Conservation (phyloP, 2,113 vertebrate species). For the Chloebia gouldiae region DNA sequence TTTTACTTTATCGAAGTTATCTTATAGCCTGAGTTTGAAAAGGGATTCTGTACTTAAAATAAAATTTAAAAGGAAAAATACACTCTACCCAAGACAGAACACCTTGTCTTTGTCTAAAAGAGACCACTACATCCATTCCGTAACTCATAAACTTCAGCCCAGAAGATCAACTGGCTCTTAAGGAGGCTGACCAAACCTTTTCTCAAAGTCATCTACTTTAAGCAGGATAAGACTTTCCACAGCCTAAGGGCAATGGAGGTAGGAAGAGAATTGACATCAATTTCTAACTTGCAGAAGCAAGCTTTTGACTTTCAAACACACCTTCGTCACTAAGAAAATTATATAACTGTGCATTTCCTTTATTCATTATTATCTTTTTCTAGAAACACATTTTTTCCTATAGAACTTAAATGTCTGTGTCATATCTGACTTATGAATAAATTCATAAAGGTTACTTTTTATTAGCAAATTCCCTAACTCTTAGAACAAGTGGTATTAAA, state of each 20-base stretch:
- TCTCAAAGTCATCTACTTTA: neutral
- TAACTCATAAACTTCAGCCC: neutral
- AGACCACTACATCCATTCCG: neutral
- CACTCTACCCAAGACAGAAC: no score
- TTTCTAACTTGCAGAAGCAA: neutral
- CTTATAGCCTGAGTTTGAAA: neutral
- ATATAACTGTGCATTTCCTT: neutral
- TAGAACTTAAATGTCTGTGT: neutral
- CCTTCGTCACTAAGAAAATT: neutral
- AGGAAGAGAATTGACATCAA: neutral
- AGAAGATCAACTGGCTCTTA: neutral
- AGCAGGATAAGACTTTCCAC: neutral
- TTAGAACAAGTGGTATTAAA: slow-evolving; percentile 43
- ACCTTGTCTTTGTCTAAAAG: neutral
- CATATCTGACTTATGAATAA: slow-evolving; percentile 16
- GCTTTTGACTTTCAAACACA: neutral
- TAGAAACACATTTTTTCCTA: neutral
- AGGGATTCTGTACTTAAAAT: neutral
- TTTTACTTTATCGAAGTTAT: neutral
- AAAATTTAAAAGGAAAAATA: neutral
- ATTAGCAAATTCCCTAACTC: slow-evolving; percentile 57
- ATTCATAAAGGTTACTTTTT: slow-evolving; percentile 31
- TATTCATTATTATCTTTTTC: neutral
- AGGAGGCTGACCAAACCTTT: neutral
- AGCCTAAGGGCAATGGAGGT: neutral